A percentile compares a stretch with the other conserved stretches of the same genome.
These are phyloP conservation scores for Nemotelus pantherinus DNA, from an alignment of 2,888 invertebrate species.

Conservation along the genomic window DNA sequence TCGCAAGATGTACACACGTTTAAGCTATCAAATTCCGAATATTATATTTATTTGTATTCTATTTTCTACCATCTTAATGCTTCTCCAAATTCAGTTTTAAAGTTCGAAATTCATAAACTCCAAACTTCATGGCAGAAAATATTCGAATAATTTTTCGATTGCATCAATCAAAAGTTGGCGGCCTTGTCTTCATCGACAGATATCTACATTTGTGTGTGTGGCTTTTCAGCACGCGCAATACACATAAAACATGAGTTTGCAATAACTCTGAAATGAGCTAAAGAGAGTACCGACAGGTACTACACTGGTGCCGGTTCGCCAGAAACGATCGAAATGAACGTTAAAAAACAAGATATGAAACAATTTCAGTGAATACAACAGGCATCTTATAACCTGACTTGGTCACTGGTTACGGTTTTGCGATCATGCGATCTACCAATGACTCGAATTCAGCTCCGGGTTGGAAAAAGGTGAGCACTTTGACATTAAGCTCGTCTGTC, in stretches of 20 bases:
- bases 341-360: too few species aligned
- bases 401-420: too few species aligned
- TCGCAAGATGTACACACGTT: too few species aligned
- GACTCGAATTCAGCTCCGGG: too few species aligned
- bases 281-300: background rate
- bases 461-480: conserved; percentile 19
- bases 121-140: background rate
- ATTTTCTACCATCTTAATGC: background rate
- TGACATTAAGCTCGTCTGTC: conserved; percentile 35
- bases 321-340: background rate
- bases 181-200: conserved; percentile 16
- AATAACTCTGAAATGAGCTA: background rate
- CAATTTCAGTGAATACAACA: too few species aligned
- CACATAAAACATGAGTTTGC: background rate
- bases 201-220: background rate
- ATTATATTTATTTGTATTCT: too few species aligned
- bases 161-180: conserved; percentile 28
- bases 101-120: conserved; percentile 5
- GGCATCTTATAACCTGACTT: too few species aligned
- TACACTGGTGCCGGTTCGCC: background rate
- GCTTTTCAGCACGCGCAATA: too few species aligned
- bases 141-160: conserved; percentile 2
- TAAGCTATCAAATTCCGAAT: too few species aligned
- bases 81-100: background rate
- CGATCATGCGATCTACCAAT: too few species aligned